Evolutionary conservation across 2,113 vertebrate species (phyloP).

Genomic region (Prionailurus bengalensis): DNA sequence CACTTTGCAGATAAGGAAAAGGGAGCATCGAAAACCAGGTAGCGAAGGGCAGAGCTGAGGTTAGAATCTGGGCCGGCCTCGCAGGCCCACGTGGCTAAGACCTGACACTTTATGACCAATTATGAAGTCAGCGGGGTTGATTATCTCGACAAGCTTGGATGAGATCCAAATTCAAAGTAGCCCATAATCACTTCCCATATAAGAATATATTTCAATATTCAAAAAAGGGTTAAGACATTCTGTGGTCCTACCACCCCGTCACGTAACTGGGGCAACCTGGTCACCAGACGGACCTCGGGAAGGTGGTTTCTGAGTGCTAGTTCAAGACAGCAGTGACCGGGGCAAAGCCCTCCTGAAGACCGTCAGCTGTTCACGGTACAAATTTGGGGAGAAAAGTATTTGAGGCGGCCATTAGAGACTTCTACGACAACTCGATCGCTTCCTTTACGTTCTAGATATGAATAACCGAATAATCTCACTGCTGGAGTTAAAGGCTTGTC

Average conservation of each 20-base stretch:
- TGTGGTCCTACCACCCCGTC: background rate
- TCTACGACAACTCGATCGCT: background rate
- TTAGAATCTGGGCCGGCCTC: background rate
- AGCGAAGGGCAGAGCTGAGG: background rate
- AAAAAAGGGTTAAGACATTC: background rate
- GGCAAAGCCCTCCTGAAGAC: background rate
- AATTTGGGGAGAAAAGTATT: background rate
- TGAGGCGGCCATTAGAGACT: background rate
- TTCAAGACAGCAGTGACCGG: background rate
- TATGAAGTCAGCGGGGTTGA: background rate
- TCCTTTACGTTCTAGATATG: slow-evolving; percentile 14
- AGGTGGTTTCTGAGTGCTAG: background rate
- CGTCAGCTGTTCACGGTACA: background rate
- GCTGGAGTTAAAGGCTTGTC: slow-evolving; percentile 77
- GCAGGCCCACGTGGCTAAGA: fast-evolving
- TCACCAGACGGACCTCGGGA: background rate
- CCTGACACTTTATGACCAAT: background rate
- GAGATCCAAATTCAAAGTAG: background rate
- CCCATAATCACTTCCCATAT: background rate
- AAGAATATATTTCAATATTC: background rate
- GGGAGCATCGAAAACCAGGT: background rate
- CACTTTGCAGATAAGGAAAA: background rate
- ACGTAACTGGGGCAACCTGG: background rate
- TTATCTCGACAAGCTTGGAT: background rate
- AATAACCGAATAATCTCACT: slow-evolving; percentile 69